Conservation (phyloP, 2,888 invertebrate genomes). For the Caenorhabditis sulstoni region DNA sequence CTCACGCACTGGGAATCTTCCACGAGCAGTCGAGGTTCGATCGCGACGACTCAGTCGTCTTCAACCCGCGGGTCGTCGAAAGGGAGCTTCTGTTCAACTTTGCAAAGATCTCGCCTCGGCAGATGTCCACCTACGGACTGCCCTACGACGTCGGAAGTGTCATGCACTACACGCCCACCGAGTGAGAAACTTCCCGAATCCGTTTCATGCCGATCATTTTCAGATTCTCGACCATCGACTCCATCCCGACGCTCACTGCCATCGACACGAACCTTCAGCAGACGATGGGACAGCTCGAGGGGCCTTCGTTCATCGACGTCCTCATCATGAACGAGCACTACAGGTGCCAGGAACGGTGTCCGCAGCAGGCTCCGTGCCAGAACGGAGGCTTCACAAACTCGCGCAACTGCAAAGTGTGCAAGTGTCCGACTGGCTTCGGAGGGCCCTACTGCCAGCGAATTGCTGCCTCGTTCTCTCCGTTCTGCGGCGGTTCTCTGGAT, state of each 20-base stretch:
- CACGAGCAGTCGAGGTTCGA: conserved; percentile 71
- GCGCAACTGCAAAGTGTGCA: conserved; percentile 65
- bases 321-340: conserved; percentile 68
- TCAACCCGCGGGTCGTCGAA: conserved; percentile 65
- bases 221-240: conserved; percentile 62
- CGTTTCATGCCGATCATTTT: background rate
- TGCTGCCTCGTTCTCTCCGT: conserved; percentile 60
- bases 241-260: conserved; percentile 63
- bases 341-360: conserved; percentile 56
- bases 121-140: conserved; percentile 64
- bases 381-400: conserved; percentile 70
- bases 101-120: conserved; percentile 65
- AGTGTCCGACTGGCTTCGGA: conserved; percentile 71
- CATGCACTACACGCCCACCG: conserved; percentile 71
- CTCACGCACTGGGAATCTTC: conserved; percentile 71
- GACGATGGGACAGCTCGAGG: conserved; percentile 70
- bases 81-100: conserved; percentile 65
- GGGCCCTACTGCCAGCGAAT: conserved; percentile 64
- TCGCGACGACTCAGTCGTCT: conserved; percentile 61
- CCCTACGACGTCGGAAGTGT: conserved; percentile 72
- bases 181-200: conserved; percentile 38
- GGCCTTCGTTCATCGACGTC: conserved; percentile 69
- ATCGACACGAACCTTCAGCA: conserved; percentile 68
- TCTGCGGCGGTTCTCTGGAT: conserved; percentile 64
- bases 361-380: conserved; percentile 48